phyloP scores from a whole-genome alignment of 2,797 vertebrate genomes.

The Enoplosus armatus region DNA sequence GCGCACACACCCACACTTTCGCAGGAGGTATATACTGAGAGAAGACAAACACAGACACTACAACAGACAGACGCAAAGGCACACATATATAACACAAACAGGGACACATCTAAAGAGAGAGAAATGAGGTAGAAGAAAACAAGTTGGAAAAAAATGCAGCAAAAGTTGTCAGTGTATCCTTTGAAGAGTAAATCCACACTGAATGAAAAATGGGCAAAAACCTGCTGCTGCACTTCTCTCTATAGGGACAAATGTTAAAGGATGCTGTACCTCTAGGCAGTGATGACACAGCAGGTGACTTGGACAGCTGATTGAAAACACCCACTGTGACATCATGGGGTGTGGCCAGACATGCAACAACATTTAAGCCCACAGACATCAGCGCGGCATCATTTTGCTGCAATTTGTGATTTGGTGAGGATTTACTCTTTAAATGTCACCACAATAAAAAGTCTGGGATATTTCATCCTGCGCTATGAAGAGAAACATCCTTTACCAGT shows the following conservation, averaged over 20 bases:
- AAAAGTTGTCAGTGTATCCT: constrained; percentile 11
- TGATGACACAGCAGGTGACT: constrained; percentile 37
- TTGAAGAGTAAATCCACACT: constrained; percentile 28
- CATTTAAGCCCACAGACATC: constrained; percentile 40
- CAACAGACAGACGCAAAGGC: constrained; percentile 4
- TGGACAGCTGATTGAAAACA: constrained; percentile 58
- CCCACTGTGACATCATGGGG: constrained; percentile 48
- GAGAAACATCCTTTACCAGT: constrained; percentile 21
- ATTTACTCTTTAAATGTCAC: constrained; percentile 64
- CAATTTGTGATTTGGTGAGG: constrained; percentile 40
- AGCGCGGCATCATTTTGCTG: constrained; percentile 31
- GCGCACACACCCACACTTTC: constrained; percentile 17
- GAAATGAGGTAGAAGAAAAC: constrained; percentile 16
- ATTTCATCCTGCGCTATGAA: constrained; percentile 29
- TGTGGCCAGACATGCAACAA: constrained; percentile 41
- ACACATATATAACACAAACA: constrained; percentile 9
- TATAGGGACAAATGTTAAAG: constrained; percentile 19
- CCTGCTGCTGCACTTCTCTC: background rate
- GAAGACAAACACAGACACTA: constrained; percentile 5
- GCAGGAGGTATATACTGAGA: constrained; percentile 8
- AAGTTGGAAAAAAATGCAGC: background rate
- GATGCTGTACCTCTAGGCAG: constrained; percentile 10
- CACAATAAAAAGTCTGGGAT: constrained; percentile 37
- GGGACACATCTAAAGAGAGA: constrained; percentile 28
- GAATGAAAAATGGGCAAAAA: constrained; percentile 24